Evolutionary conservation across 2,797 vertebrate genomes (phyloP), one percentile per base, ranked within the genome.

Genomic region (Coendou prehensilis): DNA sequence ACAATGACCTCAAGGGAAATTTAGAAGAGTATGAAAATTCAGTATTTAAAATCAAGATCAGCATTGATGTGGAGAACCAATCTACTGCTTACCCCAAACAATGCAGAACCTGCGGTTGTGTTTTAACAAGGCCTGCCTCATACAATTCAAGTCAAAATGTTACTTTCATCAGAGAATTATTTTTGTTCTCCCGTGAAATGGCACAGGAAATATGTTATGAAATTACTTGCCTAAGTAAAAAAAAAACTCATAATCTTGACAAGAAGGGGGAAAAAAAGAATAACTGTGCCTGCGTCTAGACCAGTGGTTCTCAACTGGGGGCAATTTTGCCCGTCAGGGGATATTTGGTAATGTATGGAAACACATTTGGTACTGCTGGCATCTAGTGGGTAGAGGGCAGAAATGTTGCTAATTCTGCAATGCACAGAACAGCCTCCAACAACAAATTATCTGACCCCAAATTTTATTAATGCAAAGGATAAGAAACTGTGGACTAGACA

Each of bases 151-250:
- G 63, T 96, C 95, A 96, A 96, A 97, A 90, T 23, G 91, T 69
- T 76, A 30, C 91, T 94, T 96, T 90, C 87, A 95, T 95, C 80
- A 69, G 87, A 97, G 85, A 87, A 93, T 96, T 87, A 52, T 71
- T 96, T 95, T 81, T 94, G 47, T 95, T 93, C 71, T 89, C 91
- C 91, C 47, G 57, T 50, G 89, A 92, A 96, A 93, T 54, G 80
- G 26, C 81, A 63, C 78, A 69, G 81, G 92, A 97, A 95, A 80
- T 73, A 79, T 54, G 56, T 87, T 96, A 91, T n/a, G 47, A 93
- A 96, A 94, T 95, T 93, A 93, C 81, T 90, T 83, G 91, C 71
- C 95, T 96, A 95, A 69, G 94, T 97, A 76, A 96, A 97, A 82
- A 92, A 92, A 30, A 33, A 96, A 90, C 67, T 80, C 89, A 84